Evolutionary conservation across 37 sponge, comb jelly and placozoan genomes (phyloP), one percentile per base, ranked within the genome.

Genomic region (Cliona cf. orientalis): DNA sequence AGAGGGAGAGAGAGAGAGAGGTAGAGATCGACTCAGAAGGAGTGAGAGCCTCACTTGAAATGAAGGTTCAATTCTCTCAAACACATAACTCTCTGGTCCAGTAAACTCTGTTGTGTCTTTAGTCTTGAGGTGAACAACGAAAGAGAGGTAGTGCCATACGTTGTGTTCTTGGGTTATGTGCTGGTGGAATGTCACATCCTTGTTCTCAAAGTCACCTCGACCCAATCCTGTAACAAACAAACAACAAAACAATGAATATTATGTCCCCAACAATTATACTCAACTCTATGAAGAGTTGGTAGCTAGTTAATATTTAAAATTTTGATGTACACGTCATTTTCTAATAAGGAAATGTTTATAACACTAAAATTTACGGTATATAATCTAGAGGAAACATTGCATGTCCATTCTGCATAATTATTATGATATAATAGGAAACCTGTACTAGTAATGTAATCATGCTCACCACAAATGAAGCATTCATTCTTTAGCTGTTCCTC

Each of bases 71-170:
- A 99, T 96, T 76, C 75, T 82, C 22, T 94, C 66, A 42, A 85
- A 84, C 19, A 99, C 97, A 74, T 96, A 99, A 58, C 93, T 96
- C 80, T 99, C 99, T 17, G 99, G 99, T 0, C 99, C 99, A 39
- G 99, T 99, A 46, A 96, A 94, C 72, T 99, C 99, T 3, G 99
- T 99, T 14, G 86, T 91, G 63, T 90, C 91, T 66, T 99, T 99
- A 22, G 84, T 92, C 57, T 88, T 90, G 43, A 99, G 60, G 46
- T 93, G 91, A 3, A 96, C 97, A 35, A 96, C 79, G 76, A 99
- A 99, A 83, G 88, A 89, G 39, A 99, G 82, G 74, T 99, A 99
- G 87, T 99, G 76, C 99, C 99, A 99, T 76, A 96, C 67, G 66
- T 92, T 90, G 85, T 99, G 99, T 55, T 99, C 99, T 33, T 78